Conservation (phyloP, 1,140 invertebrate genomes). For the Eriosoma lanigerum region DNA sequence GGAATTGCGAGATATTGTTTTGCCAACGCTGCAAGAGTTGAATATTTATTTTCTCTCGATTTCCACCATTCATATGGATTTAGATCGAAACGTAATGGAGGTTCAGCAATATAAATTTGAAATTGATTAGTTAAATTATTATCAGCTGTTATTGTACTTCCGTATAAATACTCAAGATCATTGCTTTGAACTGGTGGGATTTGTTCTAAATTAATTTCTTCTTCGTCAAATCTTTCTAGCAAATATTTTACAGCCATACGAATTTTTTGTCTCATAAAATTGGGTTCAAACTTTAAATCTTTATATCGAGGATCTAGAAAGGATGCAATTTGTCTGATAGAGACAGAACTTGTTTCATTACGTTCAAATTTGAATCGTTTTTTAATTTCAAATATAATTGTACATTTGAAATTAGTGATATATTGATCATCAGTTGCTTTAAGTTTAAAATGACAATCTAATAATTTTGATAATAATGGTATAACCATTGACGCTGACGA, state of each 20-base stretch:
- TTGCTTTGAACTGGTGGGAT: neutral
- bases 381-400: constrained; percentile 10
- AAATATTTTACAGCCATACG: neutral
- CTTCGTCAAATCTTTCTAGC: neutral
- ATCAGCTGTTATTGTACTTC: neutral
- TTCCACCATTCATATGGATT: neutral
- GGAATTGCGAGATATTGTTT: constrained; percentile 50
- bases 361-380: neutral
- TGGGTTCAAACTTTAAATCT: constrained; percentile 19
- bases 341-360: constrained; percentile 18
- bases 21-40: neutral
- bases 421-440: constrained; percentile 8
- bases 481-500: neutral
- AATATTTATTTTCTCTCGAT: neutral
- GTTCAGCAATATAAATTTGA: constrained; percentile 5
- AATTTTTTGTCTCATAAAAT: constrained; percentile 11
- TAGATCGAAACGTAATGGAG: neutral
- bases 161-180: neutral
- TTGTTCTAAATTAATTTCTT: neutral
- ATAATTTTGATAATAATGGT: neutral
- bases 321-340: constrained; percentile 18
- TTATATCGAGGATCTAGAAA: constrained; percentile 33
- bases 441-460: neutral
- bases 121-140: neutral
- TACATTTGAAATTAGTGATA: neutral